These are phyloP conservation scores for Lepidocolaptes lacrymiger DNA, from an alignment of 2,797 vertebrate genomes.

Conservation along the genomic window DNA sequence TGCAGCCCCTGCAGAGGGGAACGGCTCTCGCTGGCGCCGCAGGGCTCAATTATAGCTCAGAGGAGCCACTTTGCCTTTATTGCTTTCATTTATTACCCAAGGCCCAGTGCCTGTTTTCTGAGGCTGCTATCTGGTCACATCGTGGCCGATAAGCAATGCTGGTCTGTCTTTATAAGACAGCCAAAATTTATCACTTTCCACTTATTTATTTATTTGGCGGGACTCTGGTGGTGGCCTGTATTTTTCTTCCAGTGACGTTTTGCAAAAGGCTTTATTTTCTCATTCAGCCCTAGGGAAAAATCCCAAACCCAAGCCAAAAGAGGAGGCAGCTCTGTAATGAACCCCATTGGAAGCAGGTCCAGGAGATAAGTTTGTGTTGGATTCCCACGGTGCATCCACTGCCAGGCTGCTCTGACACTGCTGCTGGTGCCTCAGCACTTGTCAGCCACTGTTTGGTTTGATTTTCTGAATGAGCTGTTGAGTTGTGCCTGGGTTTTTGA, in stretches of 20 bases:
- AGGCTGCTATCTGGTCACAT: conserved; percentile 80
- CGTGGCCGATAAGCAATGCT: conserved; percentile 77
- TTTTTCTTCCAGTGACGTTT: conserved; percentile 69
- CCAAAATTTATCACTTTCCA: conserved; percentile 76
- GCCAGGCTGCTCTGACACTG: not conserved
- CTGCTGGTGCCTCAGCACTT: not conserved
- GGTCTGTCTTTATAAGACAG: conserved; percentile 78
- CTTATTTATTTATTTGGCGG: conserved; percentile 55
- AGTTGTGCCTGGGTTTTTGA: not conserved
- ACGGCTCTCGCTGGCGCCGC: rapidly evolving
- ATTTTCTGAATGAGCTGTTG: not conserved
- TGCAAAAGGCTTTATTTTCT: conserved; percentile 71
- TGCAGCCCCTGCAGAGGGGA: not conserved
- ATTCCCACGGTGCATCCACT: not conserved
- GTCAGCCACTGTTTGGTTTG: not conserved
- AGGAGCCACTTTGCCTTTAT: conserved; percentile 75
- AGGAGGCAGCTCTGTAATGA: not conserved
- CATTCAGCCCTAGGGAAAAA: not conserved
- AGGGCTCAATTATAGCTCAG: conserved; percentile 74
- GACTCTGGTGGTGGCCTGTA: conserved; percentile 62
- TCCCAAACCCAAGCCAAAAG: not conserved
- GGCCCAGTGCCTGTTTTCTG: conserved; percentile 73
- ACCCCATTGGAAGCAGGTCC: not conserved
- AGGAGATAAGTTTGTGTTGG: not conserved
- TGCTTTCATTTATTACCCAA: conserved; percentile 79